A percentile compares a stretch with the other conserved stretches of the same genome.
These are phyloP conservation scores for Himalopsyche japonica DNA, from an alignment of 2,888 invertebrate species.

Conservation along the genomic window DNA sequence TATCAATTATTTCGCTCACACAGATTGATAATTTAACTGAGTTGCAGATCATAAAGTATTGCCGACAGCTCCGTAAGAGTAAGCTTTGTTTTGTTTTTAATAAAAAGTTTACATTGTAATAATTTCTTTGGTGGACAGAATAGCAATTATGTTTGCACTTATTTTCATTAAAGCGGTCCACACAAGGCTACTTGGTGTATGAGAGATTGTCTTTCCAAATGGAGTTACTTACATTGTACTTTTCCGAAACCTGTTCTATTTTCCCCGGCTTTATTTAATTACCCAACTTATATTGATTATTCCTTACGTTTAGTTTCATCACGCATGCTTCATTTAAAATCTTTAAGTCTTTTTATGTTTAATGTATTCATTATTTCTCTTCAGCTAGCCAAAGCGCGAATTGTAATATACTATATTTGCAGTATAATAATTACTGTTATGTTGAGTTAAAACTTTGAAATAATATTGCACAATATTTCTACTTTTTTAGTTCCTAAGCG, in stretches of 20 bases:
- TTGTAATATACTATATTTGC: too few relatives aligned
- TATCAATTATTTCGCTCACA: neutral
- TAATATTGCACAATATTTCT: too few relatives aligned
- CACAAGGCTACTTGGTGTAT: neutral
- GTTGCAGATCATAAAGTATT: neutral
- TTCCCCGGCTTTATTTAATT: neutral
- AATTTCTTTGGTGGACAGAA: conserved; percentile 4
- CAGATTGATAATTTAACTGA: neutral
- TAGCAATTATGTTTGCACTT: conserved; percentile 10
- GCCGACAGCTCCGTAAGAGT: neutral
- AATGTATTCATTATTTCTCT: neutral
- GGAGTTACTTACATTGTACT: neutral
- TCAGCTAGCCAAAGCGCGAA: neutral
- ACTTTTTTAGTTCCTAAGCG: too few relatives aligned
- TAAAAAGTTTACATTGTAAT: neutral
- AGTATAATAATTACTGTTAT: too few relatives aligned
- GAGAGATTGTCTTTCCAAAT: neutral
- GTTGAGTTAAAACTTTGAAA: too few relatives aligned
- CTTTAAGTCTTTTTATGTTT: neutral
- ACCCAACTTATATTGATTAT: neutral
- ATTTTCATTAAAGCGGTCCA: neutral
- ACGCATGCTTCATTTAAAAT: neutral
- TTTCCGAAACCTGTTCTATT: neutral
- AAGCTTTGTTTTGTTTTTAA: neutral
- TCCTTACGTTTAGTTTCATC: neutral